Base-by-base conservation (phyloP, 2,888 invertebrate species). In the Drosophila niveifrons region DNA sequence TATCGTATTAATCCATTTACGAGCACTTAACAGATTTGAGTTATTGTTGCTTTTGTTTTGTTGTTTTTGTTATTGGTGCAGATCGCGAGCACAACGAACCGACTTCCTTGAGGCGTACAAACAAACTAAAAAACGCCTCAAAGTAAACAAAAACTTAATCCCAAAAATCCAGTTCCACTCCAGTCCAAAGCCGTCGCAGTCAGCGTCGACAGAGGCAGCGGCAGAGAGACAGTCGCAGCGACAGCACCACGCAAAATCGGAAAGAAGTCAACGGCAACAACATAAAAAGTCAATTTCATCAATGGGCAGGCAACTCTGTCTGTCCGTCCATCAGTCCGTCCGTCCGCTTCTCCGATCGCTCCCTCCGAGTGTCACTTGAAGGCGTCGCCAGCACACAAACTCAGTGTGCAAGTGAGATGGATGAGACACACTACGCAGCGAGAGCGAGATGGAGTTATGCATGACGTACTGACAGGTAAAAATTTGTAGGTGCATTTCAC, bases 141-240 rank as follows among this genome's bases (percentile, higher is more conserved):
- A 88, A 90, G 90, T 90, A 90, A 91, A 91, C 90, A 91, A 90
- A 89, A 91, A 90, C 89, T 90, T 88, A 81, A 90, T 90, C 90
- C 90, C 73, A 88, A 90, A 84, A 89, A 78, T 83, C 86, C 90
- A 82, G 90, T 87, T 88, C 66, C 73, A 75, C 68, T 69, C 72
- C 51, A 44, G 58, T 43, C 48, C 46, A 69, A 63, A 55, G 51
- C 18, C 36, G 39, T 58, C 66, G 48, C 15, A 51, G 67, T 23
- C 50, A 43, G 46, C 73, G 13, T 8, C 52, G 36, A 51, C 46
- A 46, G 46, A 18, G 28, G n/a, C 44, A 44, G 44, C 18, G 44
- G 13, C 39, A 44, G 44, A 43, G 56, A 52, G 61, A 41, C 69
- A 10, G 62, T 2, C 53, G 17, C 48, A 17, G 56, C 23, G 53